Conservation (phyloP, 2,113 vertebrate genomes). For the Phalacrocorax brasilianus region DNA sequence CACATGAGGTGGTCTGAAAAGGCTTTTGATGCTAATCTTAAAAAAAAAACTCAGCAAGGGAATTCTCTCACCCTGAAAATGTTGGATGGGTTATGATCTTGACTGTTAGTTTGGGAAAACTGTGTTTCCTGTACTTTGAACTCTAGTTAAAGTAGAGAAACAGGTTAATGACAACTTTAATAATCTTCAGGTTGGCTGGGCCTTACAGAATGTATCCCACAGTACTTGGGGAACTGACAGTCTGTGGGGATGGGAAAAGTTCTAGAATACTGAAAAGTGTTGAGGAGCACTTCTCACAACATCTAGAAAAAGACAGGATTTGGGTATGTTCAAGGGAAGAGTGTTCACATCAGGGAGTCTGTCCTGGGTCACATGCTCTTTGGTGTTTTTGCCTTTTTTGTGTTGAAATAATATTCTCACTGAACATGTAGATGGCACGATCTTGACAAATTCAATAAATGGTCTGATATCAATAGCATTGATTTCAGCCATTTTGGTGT, state of each 20-base stretch:
- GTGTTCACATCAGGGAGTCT: neutral
- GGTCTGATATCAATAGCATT: neutral
- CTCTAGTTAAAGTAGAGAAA: slow-evolving; percentile 6
- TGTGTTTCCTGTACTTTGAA: neutral
- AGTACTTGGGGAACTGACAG: neutral
- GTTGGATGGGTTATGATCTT: neutral
- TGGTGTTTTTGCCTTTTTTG: neutral
- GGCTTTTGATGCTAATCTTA: slow-evolving; percentile 12
- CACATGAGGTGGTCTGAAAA: slow-evolving; percentile 11
- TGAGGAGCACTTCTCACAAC: neutral
- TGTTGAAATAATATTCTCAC: neutral
- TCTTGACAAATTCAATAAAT: neutral
- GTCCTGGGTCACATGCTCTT: fast-evolving
- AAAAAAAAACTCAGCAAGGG: neutral
- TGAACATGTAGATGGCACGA: neutral
- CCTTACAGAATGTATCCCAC: neutral
- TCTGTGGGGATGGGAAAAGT: neutral
- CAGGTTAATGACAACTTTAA: neutral
- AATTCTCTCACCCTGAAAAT: neutral
- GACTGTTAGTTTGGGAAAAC: neutral
- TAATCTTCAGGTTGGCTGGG: neutral
- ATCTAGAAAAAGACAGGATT: neutral
- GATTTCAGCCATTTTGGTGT: neutral
- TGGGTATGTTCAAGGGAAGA: neutral
- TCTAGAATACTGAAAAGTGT: neutral